Evolutionary conservation across 2,113 vertebrate species (phyloP).

Genomic region (Hystrix brachyura): DNA sequence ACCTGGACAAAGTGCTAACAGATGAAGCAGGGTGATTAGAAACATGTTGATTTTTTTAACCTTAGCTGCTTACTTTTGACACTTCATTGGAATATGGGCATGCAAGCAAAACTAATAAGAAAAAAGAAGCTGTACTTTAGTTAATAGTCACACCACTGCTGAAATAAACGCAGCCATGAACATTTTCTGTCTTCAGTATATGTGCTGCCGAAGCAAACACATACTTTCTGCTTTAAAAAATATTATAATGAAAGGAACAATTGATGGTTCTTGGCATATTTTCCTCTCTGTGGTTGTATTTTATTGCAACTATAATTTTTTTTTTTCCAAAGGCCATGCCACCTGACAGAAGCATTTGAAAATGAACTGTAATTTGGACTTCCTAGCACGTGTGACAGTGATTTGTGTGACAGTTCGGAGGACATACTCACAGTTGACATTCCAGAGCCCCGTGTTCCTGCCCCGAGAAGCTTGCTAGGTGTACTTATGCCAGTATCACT

Average conservation of each 20-base stretch:
- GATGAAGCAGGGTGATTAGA: background rate
- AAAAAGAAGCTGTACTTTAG: constrained; percentile 16
- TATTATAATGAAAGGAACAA: constrained; percentile 52
- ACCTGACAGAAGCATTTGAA: constrained; percentile 51
- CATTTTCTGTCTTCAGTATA: constrained; percentile 14
- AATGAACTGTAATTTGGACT: background rate
- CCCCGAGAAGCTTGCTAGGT: background rate
- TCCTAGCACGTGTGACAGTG: background rate
- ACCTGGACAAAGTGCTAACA: background rate
- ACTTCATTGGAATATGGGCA: background rate
- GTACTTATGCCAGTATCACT: background rate
- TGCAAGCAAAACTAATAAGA: constrained; percentile 21
- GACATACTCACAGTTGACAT: background rate
- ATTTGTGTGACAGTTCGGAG: background rate
- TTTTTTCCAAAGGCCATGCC: constrained; percentile 44
- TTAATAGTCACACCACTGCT: background rate
- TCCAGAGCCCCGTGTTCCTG: background rate
- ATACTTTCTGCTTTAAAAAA: background rate
- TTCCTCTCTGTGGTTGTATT: constrained; percentile 22
- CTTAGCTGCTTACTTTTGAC: background rate
- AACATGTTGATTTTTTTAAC: background rate
- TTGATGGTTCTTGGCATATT: constrained; percentile 48
- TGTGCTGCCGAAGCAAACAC: background rate
- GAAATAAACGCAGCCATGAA: constrained; percentile 22
- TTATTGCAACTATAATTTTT: constrained; percentile 44